A percentile compares a stretch with the other conserved stretches of the same genome.
Evolutionary conservation across 2,797 vertebrate species (phyloP).

Genomic region (Erethizon dorsatum): DNA sequence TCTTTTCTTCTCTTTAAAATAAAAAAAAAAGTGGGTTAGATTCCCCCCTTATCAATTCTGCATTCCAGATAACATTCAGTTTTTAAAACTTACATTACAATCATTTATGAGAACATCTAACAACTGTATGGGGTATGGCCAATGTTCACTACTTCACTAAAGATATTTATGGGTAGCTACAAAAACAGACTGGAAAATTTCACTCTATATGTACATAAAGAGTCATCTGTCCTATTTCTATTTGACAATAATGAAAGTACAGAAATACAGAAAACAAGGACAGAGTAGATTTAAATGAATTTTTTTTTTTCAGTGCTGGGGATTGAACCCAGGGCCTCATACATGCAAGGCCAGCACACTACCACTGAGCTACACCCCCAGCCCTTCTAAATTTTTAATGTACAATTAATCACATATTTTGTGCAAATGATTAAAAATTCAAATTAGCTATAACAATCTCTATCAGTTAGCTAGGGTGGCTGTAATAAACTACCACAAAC

Average conservation of each 20-base stretch:
- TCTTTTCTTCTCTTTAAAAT: too few relatives aligned
- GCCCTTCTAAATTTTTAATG: neutral
- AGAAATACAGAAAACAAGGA: neutral
- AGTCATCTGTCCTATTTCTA: neutral
- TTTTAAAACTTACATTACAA: neutral
- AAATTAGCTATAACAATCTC: neutral
- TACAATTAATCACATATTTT: neutral
- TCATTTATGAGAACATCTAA: neutral
- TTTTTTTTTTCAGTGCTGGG: too few relatives aligned
- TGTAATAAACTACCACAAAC: neutral
- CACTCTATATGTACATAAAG: neutral
- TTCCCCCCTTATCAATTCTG: neutral
- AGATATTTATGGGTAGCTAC: neutral
- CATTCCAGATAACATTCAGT: neutral
- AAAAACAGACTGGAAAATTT: slow-evolving; percentile 13
- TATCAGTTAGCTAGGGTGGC: neutral
- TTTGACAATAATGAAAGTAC: neutral
- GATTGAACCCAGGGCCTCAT: neutral
- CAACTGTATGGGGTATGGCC: neutral
- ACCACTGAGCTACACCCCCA: neutral
- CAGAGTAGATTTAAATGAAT: neutral
- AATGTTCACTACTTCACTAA: neutral
- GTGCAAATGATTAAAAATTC: slow-evolving; percentile 29
- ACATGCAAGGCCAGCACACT: neutral
- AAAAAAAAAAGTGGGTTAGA: neutral